Conservation (phyloP, 2,113 vertebrate species). For the Leptobrachium leishanense region DNA sequence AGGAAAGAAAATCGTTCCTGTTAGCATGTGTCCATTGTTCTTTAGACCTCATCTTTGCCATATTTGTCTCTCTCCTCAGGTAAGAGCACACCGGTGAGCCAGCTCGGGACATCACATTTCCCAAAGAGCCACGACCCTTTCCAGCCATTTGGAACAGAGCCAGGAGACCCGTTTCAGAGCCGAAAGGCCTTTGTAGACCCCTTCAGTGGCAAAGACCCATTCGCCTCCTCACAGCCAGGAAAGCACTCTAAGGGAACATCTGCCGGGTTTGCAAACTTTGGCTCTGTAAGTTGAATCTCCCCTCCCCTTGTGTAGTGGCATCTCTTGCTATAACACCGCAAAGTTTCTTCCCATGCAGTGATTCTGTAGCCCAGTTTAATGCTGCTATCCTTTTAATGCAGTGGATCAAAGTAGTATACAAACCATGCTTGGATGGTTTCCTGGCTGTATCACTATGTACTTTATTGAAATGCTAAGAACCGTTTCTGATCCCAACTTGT, state of each 20-base stretch:
- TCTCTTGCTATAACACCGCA: not conserved
- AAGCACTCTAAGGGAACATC: conserved; percentile 84
- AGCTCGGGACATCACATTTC: conserved; percentile 76
- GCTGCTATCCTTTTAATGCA: conserved; percentile 32
- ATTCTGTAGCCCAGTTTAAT: conserved; percentile 29
- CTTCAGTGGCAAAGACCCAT: conserved; percentile 96
- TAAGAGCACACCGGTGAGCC: conserved; percentile 91
- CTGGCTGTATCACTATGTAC: not conserved
- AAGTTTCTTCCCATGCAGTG: conserved; percentile 14
- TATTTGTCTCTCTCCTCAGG: conserved; percentile 62
- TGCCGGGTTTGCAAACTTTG: conserved; percentile 87
- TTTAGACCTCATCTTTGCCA: not conserved
- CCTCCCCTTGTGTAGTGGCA: conserved; percentile 51
- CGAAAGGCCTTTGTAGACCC: conserved; percentile 91
- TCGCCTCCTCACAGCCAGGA: conserved; percentile 87
- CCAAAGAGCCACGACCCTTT: conserved; percentile 89
- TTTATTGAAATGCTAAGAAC: not conserved
- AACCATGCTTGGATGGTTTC: conserved; percentile 13
- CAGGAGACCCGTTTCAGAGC: conserved; percentile 87
- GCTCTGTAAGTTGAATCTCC: conserved; percentile 90
- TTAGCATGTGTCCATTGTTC: too few relatives aligned
- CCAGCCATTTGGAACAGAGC: conserved; percentile 86
- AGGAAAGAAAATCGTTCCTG: too few relatives aligned
- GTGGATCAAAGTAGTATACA: conserved; percentile 18
- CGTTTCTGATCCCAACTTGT: not conserved